Evolutionary conservation across 1,140 invertebrate species (phyloP).

Genomic region (Macrosteles quadrilineatus): DNA sequence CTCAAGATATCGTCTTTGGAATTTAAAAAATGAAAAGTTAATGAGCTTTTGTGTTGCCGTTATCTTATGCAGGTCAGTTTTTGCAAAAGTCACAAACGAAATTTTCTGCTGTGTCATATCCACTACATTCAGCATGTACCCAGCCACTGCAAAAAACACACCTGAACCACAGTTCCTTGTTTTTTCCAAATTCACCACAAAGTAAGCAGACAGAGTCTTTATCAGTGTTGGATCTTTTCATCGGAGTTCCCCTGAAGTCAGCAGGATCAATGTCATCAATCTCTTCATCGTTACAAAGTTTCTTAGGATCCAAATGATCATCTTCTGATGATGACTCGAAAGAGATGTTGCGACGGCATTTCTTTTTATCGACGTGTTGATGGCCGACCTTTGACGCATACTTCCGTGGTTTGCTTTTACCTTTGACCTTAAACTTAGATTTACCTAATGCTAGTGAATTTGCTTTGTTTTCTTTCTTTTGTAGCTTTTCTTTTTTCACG

Average conservation of each 20-base stretch:
- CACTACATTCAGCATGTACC: slow-evolving; percentile 36
- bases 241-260: not conserved
- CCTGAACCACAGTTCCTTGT: slow-evolving; percentile 35
- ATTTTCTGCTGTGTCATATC: slow-evolving; percentile 24
- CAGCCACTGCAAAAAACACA: slow-evolving; percentile 33
- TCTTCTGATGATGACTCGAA: slow-evolving; percentile 13
- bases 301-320: not conserved
- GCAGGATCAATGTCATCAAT: slow-evolving; percentile 8
- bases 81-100: slow-evolving; percentile 30
- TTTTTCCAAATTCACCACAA: slow-evolving; percentile 35
- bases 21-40: too few relatives aligned
- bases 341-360: slow-evolving; percentile 2
- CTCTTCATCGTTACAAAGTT: slow-evolving; percentile 11
- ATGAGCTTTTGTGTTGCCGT: too few relatives aligned
- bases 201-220: slow-evolving; percentile 29
- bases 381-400: not conserved
- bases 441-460: not conserved
- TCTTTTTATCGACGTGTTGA: not conserved
- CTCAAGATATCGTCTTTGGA: too few relatives aligned
- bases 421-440: not conserved
- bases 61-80: too few relatives aligned
- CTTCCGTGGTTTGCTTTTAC: not conserved
- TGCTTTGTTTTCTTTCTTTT: not conserved
- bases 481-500: not conserved
- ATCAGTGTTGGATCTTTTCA: not conserved